Base-by-base conservation (phyloP, 2,888 invertebrate species). In the Malachius bipustulatus region DNA sequence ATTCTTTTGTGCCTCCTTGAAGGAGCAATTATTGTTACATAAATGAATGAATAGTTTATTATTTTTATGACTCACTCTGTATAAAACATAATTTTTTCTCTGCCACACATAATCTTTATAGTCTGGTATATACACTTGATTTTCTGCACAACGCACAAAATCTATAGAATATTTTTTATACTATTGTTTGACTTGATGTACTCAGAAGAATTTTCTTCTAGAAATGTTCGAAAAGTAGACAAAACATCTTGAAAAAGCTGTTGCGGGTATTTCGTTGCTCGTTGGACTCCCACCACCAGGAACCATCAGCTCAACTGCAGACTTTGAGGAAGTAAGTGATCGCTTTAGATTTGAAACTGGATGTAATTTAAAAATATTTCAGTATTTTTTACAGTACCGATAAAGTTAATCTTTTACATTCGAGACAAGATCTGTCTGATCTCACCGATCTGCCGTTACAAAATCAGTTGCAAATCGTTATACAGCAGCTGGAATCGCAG, bases 401-500 rank as follows among this genome's bases (percentile, higher is more conserved):
- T 31, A 49, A 50, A 39, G 42, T 49, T 29, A 46, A 41, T 37
- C 38, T 51, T 30, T 39, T 47, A 16, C 47, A 45, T 40, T 44
- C 51, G 44, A 41, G 32, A 49, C 46, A 2, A 42, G 41, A 41
- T 19, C 35, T 49, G 8, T 47, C 44, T 36, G 47, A 52, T 32
- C 43, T 54, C 16, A 50, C 51, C 35, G 55, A 62, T 0, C 42
- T 56, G 30, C 64, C 58, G 8, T 72, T 73, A 43, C 76, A 77
- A 0, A 65, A 72, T 11, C 73, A 82, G 51, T 56, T 83, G 30
- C 75, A 81, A 48, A 73, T 76, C 50, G 75, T 82, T 43, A 82
- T 83, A 32, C 66, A 64, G 39, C 76, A 81, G 49, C 59, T 84
- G 41, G 82, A 83, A 59, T 66, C 71, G 27, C 76, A 78, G 54